Evolutionary conservation across 2,888 invertebrate species (phyloP).

Genomic region (Listrodromus nycthemerus): DNA sequence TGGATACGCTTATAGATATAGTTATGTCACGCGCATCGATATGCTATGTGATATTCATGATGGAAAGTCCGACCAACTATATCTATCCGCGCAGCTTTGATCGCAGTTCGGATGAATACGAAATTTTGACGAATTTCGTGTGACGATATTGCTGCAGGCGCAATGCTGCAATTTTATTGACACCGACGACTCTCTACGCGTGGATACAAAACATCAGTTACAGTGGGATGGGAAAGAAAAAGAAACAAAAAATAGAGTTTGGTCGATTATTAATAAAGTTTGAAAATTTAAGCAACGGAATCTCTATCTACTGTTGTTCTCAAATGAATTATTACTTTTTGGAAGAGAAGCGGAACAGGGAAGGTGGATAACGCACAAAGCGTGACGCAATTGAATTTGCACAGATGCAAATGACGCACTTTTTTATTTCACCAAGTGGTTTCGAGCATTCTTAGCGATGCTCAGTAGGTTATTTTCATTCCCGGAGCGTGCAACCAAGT

Average conservation of each 20-base stretch:
- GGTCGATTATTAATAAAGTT: slow-evolving; percentile 11
- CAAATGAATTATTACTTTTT: slow-evolving; percentile 6
- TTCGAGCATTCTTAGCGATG: background rate
- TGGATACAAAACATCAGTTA: background rate
- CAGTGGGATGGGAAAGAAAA: background rate
- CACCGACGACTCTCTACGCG: background rate
- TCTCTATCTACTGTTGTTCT: background rate
- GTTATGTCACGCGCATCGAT: slow-evolving; percentile 1
- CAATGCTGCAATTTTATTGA: background rate
- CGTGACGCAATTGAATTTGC: slow-evolving; percentile 6
- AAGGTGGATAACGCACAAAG: background rate
- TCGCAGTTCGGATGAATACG: slow-evolving; percentile 9
- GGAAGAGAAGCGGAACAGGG: background rate
- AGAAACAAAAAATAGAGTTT: background rate
- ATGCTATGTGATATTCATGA: slow-evolving; percentile 1
- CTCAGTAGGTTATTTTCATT: background rate
- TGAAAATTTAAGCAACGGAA: background rate
- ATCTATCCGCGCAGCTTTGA: background rate
- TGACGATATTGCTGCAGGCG: background rate
- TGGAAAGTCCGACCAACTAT: background rate
- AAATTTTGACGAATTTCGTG: slow-evolving; percentile 4
- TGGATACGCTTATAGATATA: background rate
- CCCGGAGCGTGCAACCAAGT: background rate
- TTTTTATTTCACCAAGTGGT: slow-evolving; percentile 1
- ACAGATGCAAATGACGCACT: slow-evolving; percentile 29